phyloP scores from a whole-genome alignment of 2,888 invertebrate species.

The Merodon equestris region DNA sequence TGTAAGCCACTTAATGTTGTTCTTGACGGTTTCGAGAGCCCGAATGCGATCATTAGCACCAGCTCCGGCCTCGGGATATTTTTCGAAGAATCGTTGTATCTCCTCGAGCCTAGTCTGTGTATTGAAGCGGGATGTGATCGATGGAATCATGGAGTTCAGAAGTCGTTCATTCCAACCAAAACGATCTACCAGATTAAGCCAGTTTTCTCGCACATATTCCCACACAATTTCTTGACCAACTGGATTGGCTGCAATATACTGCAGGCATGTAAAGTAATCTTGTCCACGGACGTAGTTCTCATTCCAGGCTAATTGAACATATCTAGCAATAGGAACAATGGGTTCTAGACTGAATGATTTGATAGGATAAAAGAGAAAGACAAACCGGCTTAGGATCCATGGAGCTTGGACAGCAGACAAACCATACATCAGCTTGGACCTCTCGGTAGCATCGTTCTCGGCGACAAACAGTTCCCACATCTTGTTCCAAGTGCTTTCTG shows the following conservation, averaged over 20 bases:
- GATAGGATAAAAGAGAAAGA: conserved; percentile 32
- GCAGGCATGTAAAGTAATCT: conserved; percentile 88
- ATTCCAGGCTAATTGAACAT: conserved; percentile 86
- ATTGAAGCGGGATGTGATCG: conserved; percentile 85
- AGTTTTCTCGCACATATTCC: conserved; percentile 90
- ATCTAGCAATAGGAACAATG: conserved; percentile 79
- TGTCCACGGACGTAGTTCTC: conserved; percentile 88
- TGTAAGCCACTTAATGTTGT: conserved; percentile 90
- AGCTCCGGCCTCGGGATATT: conserved; percentile 92
- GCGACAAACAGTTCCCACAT: conserved; percentile 86
- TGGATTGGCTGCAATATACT: conserved; percentile 85
- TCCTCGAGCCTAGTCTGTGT: conserved; percentile 86
- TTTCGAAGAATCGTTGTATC: conserved; percentile 87
- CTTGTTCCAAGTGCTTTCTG: conserved; percentile 85
- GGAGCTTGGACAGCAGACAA: conserved; percentile 85
- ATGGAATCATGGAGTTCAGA: conserved; percentile 87
- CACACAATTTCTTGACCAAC: conserved; percentile 88
- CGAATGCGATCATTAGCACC: conserved; percentile 86
- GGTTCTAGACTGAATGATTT: too few relatives aligned
- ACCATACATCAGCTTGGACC: conserved; percentile 85
- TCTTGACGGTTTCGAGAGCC: conserved; percentile 87
- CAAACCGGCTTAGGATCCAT: conserved; percentile 84
- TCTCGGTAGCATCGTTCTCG: conserved; percentile 90
- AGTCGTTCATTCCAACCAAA: conserved; percentile 91
- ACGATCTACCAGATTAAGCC: conserved; percentile 86